Base-by-base conservation (phyloP, 2,888 invertebrate genomes). In the Melangyna quadrimaculata region DNA sequence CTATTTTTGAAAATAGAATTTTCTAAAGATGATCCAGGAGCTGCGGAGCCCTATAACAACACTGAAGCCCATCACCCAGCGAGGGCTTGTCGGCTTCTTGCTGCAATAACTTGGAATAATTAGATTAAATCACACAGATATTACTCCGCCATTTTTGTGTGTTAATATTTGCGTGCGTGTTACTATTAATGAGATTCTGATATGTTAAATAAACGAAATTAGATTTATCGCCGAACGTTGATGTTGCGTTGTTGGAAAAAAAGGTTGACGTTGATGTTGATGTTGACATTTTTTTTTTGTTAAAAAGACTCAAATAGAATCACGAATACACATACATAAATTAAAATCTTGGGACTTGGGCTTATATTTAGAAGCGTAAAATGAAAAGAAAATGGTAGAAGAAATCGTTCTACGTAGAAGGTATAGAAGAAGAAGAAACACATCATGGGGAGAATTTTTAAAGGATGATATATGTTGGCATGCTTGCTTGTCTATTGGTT, bases 141-240 rank as follows among this genome's bases (percentile, higher is more conserved):
- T 83, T 51, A 40, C 51, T 53, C 37, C 17, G 24, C 19, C 35
- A 9, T 35, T 35, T 65, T 43, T 12, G 43, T 12, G 43, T 43
- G 57, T 40, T 35, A 53, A 59, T 61, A 32, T 45, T 67, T 45
- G 59, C 74, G 80, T 48, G 78, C 72, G 73, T 65, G 51, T 22
- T 69, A 55, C 65, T 75, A 69, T 77, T 80, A 79, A 80, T 80
- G 75, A 80, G 75, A 61, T 80, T 80, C 77, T 84, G 80, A 84
- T 84, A 84, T 84, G 79, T 77, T 84, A 80, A 84, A 84, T 80
- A 84, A 84, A 84, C 69, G 71, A 79, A 84, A 80, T 77, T 75
- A 84, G 84, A 84, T 84, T 84, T 84, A 84, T 84, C 71, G 72
- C 72, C 72, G 29, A 55, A 78, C 40, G 67, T 67, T 80, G 69